A percentile compares a stretch with the other conserved stretches of the same genome.
Conservation (phyloP, 2,113 vertebrate species). For the Bothrops jararaca region DNA sequence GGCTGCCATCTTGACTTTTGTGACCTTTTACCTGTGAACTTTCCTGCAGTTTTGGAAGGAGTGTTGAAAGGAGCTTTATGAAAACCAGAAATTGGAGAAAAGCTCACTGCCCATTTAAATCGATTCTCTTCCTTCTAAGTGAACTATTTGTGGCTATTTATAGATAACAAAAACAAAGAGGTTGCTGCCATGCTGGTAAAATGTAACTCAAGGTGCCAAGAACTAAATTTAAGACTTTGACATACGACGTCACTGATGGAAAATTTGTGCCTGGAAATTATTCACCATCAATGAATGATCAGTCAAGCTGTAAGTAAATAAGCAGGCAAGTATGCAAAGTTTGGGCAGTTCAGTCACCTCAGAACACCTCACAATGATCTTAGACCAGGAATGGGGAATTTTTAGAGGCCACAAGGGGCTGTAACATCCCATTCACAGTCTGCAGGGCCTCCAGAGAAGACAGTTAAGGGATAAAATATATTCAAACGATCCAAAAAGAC, state of each 20-base stretch:
- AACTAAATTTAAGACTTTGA: not conserved
- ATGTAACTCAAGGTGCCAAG: not conserved
- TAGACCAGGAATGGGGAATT: not conserved
- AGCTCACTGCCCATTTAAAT: not conserved
- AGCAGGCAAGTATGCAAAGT: not conserved
- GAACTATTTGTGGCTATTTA: not conserved
- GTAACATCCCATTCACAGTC: not conserved
- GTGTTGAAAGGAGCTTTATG: not conserved
- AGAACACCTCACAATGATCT: not conserved
- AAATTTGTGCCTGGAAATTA: not conserved
- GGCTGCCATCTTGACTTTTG: not conserved
- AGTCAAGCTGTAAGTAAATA: not conserved
- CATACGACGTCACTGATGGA: not conserved
- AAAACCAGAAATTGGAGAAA: not conserved
- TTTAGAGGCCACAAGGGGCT: not conserved
- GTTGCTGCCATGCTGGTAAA: not conserved
- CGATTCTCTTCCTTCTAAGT: not conserved
- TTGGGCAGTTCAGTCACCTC: not conserved
- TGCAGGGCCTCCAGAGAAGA: not conserved
- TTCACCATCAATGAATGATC: not conserved
- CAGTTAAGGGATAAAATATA: not conserved
- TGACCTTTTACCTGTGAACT: not conserved
- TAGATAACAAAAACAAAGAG: not conserved
- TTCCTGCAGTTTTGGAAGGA: not conserved
- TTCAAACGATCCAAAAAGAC: not conserved